Evolutionary conservation across 1,140 invertebrate genomes (phyloP), one percentile per base, ranked within the genome.

Genomic region (Pseudomyrmex dendroicus): DNA sequence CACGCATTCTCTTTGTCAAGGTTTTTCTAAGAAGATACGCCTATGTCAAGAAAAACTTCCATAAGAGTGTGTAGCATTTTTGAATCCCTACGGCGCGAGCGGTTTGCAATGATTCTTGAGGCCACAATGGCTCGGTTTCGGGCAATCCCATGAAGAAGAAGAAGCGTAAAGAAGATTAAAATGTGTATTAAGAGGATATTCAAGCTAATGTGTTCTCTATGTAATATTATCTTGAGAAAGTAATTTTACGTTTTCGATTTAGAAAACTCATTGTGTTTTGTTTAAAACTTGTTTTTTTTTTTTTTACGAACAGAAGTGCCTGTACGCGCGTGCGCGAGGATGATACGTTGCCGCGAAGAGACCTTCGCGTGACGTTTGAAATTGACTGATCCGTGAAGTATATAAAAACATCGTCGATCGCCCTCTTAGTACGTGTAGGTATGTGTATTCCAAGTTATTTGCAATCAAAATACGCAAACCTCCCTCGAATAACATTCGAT

Each of bases 401-500:
- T 54, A 35, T 13, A 70, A 22, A 54, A 44, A 64, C 25, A 56
- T 56, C 48, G 48, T n/a, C 48, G n/a, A 56, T 56, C 35, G 17
- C 20, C 20, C 35, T n/a, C 22, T 63, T 20, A 20, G 67, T 2
- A 46, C 17, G 35, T 35, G 35, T 7, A 5, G 0, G 4, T 5
- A 1, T 1, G 35, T 35, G 13, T 15, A 74, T 67, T 46, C 17
- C 35, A 22, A 67, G 54, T 57, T 68, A 54, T 44, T 77, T 17
- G 35, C 22, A 66, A 56, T 77, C 25, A 66, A 67, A 66, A 77
- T 77, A 66, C 54, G 54, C 56, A 13, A 48, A 62, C 13, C 44
- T 10, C 12, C 57, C 50, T 56, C 17, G n/a, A 67, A 67, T 46
- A 56, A 57, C 12, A 35, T 22, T 17, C 73, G 52, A 67, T 67